Conservation (phyloP, 2,888 invertebrate species). For the Gastracanthus pulcherrimus region DNA sequence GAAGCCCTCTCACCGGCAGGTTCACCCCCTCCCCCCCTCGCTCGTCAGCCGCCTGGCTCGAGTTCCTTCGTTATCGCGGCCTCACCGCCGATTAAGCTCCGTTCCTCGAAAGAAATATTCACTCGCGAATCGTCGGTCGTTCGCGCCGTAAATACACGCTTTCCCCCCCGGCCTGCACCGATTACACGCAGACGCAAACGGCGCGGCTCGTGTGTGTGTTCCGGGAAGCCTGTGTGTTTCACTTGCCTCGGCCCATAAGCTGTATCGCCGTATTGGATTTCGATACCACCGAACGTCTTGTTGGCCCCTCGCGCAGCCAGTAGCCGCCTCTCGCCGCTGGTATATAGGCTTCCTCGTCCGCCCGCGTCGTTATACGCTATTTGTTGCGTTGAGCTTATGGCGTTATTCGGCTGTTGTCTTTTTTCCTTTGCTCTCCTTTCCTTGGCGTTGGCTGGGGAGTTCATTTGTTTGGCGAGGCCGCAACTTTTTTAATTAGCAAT, state of each 20-base stretch:
- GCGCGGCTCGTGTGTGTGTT: neutral
- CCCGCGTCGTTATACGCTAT: too few species aligned
- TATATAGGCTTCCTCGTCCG: too few species aligned
- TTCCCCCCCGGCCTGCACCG: too few species aligned
- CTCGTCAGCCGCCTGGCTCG: too few species aligned
- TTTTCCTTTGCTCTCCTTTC: neutral
- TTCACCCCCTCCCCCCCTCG: too few species aligned
- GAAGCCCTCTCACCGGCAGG: too few species aligned
- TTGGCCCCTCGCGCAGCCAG: too few species aligned
- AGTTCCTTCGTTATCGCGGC: too few species aligned
- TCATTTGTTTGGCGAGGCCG: too few species aligned
- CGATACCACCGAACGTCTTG: conserved; percentile 39
- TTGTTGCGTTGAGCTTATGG: conserved; percentile 4
- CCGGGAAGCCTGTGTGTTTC: neutral
- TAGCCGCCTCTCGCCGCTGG: too few species aligned
- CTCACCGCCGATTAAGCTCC: neutral
- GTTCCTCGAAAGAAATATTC: neutral
- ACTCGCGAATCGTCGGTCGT: neutral
- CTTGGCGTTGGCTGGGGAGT: neutral
- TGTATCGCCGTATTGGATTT: conserved; percentile 40
- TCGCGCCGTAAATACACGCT: neutral
- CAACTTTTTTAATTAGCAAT: neutral
- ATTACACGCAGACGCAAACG: too few species aligned
- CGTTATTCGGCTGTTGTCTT: neutral
- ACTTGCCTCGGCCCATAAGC: conserved; percentile 8